Evolutionary conservation across 2,797 vertebrate genomes (phyloP), one percentile per base, ranked within the genome.

Genomic region (Tenualosa ilisha): DNA sequence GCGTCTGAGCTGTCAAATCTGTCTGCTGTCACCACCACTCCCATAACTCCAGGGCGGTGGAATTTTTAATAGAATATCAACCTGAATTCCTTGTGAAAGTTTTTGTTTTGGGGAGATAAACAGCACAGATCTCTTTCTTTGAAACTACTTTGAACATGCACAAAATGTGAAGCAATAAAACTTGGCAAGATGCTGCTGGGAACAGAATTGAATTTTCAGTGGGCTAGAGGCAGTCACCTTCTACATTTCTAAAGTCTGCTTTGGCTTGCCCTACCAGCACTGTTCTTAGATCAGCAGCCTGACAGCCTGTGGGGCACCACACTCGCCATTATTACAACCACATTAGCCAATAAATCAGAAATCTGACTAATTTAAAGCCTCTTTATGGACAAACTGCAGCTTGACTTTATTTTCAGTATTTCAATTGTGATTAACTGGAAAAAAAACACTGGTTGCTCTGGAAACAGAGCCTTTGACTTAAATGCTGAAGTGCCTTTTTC

Each of bases 381-480:
- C 13, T 72, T 15, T 40, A 17, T 72, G 4, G n/a, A 40, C 68
- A 13, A 31, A 72, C 68, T 72, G 68, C 37, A 37, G 37, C 37
- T 72, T 37, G 2, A 40, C 12, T 68, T 68, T 68, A 68, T 68
- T 68, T 65, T 68, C 63, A 9, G n/a, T 31, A 68, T 26, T 68
- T 8, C 63, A 86, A 88, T 88, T 85, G 84, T 87, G 88, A 90
- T 85, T 88, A 89, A 89, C 86, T 9, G 50, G 9, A 81, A 85
- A 88, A 85, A 72, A 17, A 15, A 72, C 68, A 40, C 68, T 72
- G 68, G 68, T 6, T 72, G 1, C 31, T 72, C 31, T 72, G 31
- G 17, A 72, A 31, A 40, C 31, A 65, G 24, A 68, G 12, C 26
- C 7, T 68, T 37, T 3, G 9, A 68, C 24, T 37, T 31, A 9